Evolutionary conservation across 2,888 invertebrate genomes (phyloP), one percentile per base, ranked within the genome.

Genomic region (Linyphia triangularis): DNA sequence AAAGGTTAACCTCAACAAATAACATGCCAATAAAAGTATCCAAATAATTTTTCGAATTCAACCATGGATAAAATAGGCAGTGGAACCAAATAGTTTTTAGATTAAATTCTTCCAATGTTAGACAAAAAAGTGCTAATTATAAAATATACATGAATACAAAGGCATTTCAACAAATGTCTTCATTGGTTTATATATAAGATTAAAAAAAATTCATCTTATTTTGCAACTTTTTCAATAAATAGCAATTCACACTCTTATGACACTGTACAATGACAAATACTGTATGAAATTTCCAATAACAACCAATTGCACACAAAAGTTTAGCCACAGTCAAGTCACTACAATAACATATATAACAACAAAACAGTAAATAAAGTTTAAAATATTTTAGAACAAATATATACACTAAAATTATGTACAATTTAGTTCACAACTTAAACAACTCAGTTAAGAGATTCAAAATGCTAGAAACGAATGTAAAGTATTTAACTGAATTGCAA

Each of bases 371-470:
- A 57, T 28, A 73, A 73, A 59, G 19, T n/a, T 40, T 73, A 30
- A 40, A 73, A 59, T 13, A 30, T 6, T 9, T 75, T 59, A 28
- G 28, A 75, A 59, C 19, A 59, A 16, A n/a, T 75, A 75, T 75
- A 24, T 61, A 40, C 77, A 77, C 6, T 2, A 40, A n/a, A 37
- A 59, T 57, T 40, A 59, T 75, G 37, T 63, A 63, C 63, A 63
- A 61, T 40, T 43, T 22, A 37, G 24, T 37, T 16, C 13, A 70
- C 28, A 26, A 63, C 26, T 2, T 16, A 33, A 30, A 72, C 30
- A 77, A 77, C 33, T 13, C 61, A 40, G 69, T 70, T 22, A 24
- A 77, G 77, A 63, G 77, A 77, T 77, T 77, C 77, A 77, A 61
- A 77, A 63, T 37, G 26, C 33, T 61, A 5, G 7, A 57, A 72